Evolutionary conservation across 2,797 vertebrate genomes (phyloP).

Genomic region (Danio jaintianensis): DNA sequence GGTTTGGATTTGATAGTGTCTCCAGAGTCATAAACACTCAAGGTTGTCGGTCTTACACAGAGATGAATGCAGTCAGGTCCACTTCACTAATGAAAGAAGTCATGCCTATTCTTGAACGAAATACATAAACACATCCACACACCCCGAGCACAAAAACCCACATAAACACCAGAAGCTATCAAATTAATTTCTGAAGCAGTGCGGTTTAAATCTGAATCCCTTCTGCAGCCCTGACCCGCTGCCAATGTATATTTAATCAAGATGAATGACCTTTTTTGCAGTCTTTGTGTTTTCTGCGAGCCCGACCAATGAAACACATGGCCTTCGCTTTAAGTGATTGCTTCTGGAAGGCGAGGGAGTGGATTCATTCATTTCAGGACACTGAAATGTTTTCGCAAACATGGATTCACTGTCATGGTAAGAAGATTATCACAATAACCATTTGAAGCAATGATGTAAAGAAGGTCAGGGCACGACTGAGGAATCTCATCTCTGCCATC

Average conservation of each 20-base stretch:
- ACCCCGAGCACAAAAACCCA: conserved; percentile 28
- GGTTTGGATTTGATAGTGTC: conserved; percentile 14
- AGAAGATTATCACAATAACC: conserved; percentile 17
- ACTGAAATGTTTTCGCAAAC: conserved; percentile 46
- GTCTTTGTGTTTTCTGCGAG: conserved; percentile 40
- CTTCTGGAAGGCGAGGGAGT: conserved; percentile 29
- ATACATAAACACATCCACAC: conserved; percentile 21
- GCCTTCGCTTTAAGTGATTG: conserved; percentile 52
- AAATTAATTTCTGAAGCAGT: conserved; percentile 64
- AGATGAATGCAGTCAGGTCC: conserved; percentile 60
- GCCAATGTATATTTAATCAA: conserved; percentile 64
- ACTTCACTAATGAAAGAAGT: conserved; percentile 62
- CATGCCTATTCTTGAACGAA: conserved; percentile 56
- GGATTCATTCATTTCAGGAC: conserved; percentile 45
- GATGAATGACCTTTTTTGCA: conserved; percentile 58
- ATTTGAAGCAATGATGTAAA: conserved; percentile 15
- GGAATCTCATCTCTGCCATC: not conserved
- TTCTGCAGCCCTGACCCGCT: conserved; percentile 58
- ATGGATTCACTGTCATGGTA: not conserved
- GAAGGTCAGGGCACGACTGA: not conserved
- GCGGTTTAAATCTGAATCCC: conserved; percentile 60
- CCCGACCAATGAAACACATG: conserved; percentile 30
- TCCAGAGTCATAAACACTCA: conserved; percentile 54
- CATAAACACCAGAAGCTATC: conserved; percentile 53
- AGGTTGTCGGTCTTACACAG: conserved; percentile 47